Evolutionary conservation across 2,797 vertebrate genomes (phyloP).

Genomic region (Xiphophorus birchmanni): DNA sequence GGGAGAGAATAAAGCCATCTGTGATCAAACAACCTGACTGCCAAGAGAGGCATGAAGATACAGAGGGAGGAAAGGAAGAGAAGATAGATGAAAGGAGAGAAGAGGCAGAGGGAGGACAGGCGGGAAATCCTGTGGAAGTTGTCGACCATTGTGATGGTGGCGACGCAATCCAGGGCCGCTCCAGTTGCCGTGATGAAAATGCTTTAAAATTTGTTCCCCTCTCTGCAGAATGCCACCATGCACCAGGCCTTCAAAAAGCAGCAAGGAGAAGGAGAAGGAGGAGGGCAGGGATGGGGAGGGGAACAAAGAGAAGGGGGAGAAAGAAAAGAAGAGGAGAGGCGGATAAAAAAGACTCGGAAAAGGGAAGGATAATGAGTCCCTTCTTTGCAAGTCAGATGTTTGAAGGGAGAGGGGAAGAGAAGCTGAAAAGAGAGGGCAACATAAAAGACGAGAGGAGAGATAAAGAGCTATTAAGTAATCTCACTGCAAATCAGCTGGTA

Average conservation of each 20-base stretch:
- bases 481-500: constrained; percentile 46
- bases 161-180: constrained; percentile 26
- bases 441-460: constrained; percentile 53
- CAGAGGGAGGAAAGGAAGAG: constrained; percentile 48
- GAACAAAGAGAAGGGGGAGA: constrained; percentile 58
- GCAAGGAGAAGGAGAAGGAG: constrained; percentile 52
- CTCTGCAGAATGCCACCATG: constrained; percentile 47
- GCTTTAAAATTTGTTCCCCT: constrained; percentile 55
- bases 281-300: constrained; percentile 58
- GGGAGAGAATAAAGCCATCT: constrained; percentile 57
- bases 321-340: constrained; percentile 49
- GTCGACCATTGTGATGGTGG: constrained; percentile 41
- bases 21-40: constrained; percentile 67
- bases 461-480: constrained; percentile 64
- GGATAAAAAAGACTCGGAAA: constrained; percentile 43
- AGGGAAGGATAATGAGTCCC: constrained; percentile 38
- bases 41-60: constrained; percentile 57
- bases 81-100: constrained; percentile 67
- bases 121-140: constrained; percentile 65
- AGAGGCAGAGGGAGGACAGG: constrained; percentile 62
- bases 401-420: constrained; percentile 55
- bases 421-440: constrained; percentile 45
- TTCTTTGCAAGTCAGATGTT: constrained; percentile 42
- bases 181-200: constrained; percentile 55
- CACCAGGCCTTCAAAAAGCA: constrained; percentile 44